Percentiles rank a stretch among this genome's conserved stretches.
These are phyloP conservation scores for Gymnothorax javanicus DNA, from an alignment of 2,797 vertebrate genomes.

Conservation along the genomic window DNA sequence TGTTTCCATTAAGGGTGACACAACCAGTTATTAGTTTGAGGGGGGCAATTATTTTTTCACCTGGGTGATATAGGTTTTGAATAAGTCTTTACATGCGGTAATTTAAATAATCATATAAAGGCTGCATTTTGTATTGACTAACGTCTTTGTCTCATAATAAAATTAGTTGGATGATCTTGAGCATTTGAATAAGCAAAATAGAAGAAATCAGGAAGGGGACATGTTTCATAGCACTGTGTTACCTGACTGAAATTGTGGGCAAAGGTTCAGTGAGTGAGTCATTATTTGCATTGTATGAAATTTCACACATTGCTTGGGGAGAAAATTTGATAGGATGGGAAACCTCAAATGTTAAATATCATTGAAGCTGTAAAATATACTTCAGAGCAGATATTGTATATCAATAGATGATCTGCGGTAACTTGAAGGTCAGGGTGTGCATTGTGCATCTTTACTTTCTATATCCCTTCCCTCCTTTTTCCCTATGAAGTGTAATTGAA, in stretches of 20 bases:
- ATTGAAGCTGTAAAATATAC: background rate
- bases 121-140: no score
- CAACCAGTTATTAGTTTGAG: no score
- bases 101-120: no score
- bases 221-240: background rate
- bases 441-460: background rate
- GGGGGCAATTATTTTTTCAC: no score
- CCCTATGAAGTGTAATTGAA: background rate
- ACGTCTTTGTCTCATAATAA: no score
- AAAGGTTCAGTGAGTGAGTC: background rate
- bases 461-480: background rate
- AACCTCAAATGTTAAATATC: background rate
- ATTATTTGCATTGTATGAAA: background rate
- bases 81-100: no score
- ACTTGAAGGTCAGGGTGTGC: background rate
- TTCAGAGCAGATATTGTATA: background rate
- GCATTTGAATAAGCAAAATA: no score
- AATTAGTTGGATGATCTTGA: no score
- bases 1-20: no score
- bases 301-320: background rate
- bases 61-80: no score
- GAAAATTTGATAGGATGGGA: background rate
- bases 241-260: background rate
- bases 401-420: background rate
- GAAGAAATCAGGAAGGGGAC: background rate